Conservation (phyloP, 2,113 vertebrate genomes). For the Ondatra zibethicus region DNA sequence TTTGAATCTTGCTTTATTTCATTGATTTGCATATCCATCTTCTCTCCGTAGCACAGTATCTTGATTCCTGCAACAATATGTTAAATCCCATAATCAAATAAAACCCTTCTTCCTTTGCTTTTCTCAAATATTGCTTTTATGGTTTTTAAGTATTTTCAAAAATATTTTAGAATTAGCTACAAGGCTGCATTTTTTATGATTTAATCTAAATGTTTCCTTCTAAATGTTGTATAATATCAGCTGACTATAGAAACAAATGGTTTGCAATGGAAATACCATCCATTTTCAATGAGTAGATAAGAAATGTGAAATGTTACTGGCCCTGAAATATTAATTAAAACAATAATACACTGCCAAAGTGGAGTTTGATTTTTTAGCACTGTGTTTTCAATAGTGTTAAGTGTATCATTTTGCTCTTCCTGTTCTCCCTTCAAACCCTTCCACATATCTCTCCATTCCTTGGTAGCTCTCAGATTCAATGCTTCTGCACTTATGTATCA, state of each 20-base stretch:
- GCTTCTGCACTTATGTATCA: neutral
- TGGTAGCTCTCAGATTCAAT: neutral
- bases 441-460: no score
- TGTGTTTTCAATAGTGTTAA: neutral
- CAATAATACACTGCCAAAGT: constrained; percentile 8
- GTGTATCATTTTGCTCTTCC: neutral
- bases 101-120: neutral
- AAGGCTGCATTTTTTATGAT: constrained; percentile 10
- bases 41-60: neutral
- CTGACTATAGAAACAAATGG: neutral
- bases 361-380: neutral
- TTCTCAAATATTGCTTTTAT: neutral
- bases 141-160: neutral
- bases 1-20: neutral
- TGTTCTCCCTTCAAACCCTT: neutral
- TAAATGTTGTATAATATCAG: neutral
- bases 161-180: constrained; percentile 7
- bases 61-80: neutral
- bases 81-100: neutral
- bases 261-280: neutral
- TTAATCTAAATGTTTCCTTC: neutral
- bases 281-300: constrained; percentile 1
- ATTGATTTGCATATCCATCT: neutral
- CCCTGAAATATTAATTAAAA: constrained; percentile 21
- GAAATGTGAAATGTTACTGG: neutral